Evolutionary conservation across 37 sponge, comb jelly and placozoan genomes (phyloP).

Genomic region (Halisarca cf. caerulea): DNA sequence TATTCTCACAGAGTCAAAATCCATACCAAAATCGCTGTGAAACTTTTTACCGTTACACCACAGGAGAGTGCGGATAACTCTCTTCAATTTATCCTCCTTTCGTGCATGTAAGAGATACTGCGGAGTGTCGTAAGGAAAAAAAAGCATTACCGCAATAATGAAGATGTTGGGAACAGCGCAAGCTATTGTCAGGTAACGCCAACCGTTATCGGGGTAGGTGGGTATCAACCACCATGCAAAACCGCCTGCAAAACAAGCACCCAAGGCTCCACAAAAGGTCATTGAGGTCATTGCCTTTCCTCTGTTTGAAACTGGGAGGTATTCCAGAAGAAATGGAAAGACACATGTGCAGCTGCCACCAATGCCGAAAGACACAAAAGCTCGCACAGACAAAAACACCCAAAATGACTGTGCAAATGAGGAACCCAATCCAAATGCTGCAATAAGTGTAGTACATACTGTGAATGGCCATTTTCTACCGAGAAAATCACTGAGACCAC

Average conservation of each 20-base stretch:
- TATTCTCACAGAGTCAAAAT: not conserved
- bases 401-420: conserved; percentile 35
- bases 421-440: conserved; percentile 37
- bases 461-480: conserved; percentile 61
- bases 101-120: not conserved
- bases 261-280: conserved; percentile 24
- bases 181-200: conserved; percentile 14
- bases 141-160: not conserved
- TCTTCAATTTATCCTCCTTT: not conserved
- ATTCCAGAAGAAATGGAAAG: conserved; percentile 44
- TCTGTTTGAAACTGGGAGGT: conserved; percentile 47
- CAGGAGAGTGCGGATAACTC: not conserved
- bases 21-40: not conserved
- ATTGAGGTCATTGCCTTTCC: conserved; percentile 24
- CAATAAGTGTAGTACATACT: conserved; percentile 5
- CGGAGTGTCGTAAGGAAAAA: conserved; percentile 21
- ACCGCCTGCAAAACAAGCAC: conserved; percentile 41
- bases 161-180: conserved; percentile 22
- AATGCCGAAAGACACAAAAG: conserved; percentile 30
- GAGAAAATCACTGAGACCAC: conserved; percentile 31
- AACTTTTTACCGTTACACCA: conserved; percentile 11
- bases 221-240: conserved; percentile 68
- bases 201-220: conserved; percentile 21
- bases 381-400: conserved; percentile 23
- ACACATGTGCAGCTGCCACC: conserved; percentile 11